A percentile compares a stretch with the other conserved stretches of the same genome.
phyloP scores from a whole-genome alignment of 2,888 invertebrate species.

The Acleris literana region DNA sequence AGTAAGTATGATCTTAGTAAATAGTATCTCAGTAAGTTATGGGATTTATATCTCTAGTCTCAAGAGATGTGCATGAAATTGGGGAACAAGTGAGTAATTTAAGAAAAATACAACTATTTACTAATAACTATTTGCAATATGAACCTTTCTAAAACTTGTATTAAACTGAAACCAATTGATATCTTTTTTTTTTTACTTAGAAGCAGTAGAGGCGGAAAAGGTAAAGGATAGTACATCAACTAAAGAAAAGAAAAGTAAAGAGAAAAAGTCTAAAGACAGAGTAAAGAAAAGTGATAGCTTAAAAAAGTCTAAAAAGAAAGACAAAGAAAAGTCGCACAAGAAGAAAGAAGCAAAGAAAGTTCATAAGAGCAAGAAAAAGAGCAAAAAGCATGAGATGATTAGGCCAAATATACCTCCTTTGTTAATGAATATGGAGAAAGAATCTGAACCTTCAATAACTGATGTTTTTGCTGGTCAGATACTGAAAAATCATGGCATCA shows the following conservation, averaged over 20 bases:
- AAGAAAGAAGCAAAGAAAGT: slow-evolving; percentile 74
- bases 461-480: slow-evolving; percentile 86
- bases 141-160: too few species aligned
- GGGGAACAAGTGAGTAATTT: too few species aligned
- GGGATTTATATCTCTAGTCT: too few species aligned
- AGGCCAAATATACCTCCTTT: slow-evolving; percentile 76
- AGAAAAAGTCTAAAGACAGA: slow-evolving; percentile 68
- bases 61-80: too few species aligned
- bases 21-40: too few species aligned
- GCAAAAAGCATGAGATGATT: slow-evolving; percentile 70
- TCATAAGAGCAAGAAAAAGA: slow-evolving; percentile 73
- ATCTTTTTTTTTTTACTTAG: slow-evolving; percentile 42
- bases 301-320: slow-evolving; percentile 73
- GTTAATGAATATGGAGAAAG: slow-evolving; percentile 76
- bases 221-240: slow-evolving; percentile 64
- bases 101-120: too few species aligned
- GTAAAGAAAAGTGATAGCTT: slow-evolving; percentile 59
- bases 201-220: slow-evolving; percentile 56
- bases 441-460: slow-evolving; percentile 83
- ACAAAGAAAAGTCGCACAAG: slow-evolving; percentile 60
- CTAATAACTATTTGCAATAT: too few species aligned
- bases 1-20: slow-evolving; percentile 52
- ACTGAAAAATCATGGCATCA: slow-evolving; percentile 77
- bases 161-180: too few species aligned
- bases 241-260: slow-evolving; percentile 76